phyloP scores from a whole-genome alignment of 2,113 vertebrate species.

The Eptesicus fuscus region DNA sequence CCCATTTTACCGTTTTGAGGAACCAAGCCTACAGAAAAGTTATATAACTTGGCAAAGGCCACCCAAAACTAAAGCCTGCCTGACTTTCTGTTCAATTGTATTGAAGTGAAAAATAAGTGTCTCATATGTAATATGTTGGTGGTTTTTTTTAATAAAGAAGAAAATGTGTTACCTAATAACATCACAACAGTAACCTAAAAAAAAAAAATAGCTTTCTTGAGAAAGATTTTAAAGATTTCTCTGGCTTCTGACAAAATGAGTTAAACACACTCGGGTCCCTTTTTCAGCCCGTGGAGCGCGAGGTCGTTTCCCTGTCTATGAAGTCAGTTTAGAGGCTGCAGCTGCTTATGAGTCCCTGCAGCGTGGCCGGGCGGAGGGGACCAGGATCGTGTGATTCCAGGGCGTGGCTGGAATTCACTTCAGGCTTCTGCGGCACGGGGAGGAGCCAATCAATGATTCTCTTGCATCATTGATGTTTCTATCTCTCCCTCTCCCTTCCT shows the following conservation, averaged over 20 bases:
- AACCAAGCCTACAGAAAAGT: not conserved
- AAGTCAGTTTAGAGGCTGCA: not conserved
- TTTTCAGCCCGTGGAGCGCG: not conserved
- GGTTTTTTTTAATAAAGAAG: not conserved
- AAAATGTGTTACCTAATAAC: not conserved
- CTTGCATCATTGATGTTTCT: not conserved
- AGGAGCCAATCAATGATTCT: not conserved
- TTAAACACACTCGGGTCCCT: not conserved
- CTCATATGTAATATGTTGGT: not conserved
- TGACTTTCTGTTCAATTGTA: not conserved
- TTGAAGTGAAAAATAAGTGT: not conserved
- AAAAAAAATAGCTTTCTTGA: not conserved
- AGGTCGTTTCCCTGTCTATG: not conserved
- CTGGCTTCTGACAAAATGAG: not conserved
- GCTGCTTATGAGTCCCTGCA: not conserved
- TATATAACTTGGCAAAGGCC: not conserved
- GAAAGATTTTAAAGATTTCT: not conserved
- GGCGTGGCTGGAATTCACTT: not conserved
- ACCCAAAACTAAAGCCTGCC: not conserved
- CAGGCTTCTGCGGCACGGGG: not conserved
- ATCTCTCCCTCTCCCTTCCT: too few species aligned
- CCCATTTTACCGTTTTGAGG: not conserved
- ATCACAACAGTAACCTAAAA: not conserved
- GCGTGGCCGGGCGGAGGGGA: not conserved
- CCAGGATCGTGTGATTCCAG: not conserved